Evolutionary conservation across 2,888 invertebrate genomes (phyloP).

Genomic region (Chrysotoxum bicinctum): DNA sequence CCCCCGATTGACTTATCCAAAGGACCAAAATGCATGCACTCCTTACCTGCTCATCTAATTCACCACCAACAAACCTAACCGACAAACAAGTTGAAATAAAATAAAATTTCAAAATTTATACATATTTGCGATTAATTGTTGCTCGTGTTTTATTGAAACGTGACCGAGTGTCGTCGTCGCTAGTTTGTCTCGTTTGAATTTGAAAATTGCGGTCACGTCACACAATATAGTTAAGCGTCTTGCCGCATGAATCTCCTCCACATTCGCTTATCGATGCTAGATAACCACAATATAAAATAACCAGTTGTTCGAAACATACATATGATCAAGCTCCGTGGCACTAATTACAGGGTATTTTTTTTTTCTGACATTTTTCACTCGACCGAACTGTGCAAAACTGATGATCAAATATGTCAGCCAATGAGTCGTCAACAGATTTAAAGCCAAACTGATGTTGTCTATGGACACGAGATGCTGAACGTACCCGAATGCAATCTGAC

Average conservation of each 20-base stretch:
- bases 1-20: no score
- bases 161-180: background rate
- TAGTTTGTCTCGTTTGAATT: conserved; percentile 4
- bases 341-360: conserved; percentile 51
- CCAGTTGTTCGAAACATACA: conserved; percentile 45
- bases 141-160: background rate
- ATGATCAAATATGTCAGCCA: conserved; percentile 64
- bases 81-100: no score
- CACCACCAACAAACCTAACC: no score
- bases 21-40: no score
- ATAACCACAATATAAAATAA: conserved; percentile 35
- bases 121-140: background rate
- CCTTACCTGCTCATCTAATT: no score
- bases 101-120: background rate
- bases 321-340: conserved; percentile 45
- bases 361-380: conserved; percentile 49
- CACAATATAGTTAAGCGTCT: background rate
- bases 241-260: conserved; percentile 42
- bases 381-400: conserved; percentile 56
- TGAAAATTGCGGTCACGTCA: conserved; percentile 56
- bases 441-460: conserved; percentile 66
- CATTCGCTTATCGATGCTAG: conserved; percentile 1
- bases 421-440: conserved; percentile 64
- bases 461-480: conserved; percentile 55
- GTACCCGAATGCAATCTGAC: conserved; percentile 61